Percentiles rank a stretch among this genome's conserved stretches.
phyloP scores from a whole-genome alignment of 2,797 vertebrate genomes.

The Ambastaia sidthimunki region DNA sequence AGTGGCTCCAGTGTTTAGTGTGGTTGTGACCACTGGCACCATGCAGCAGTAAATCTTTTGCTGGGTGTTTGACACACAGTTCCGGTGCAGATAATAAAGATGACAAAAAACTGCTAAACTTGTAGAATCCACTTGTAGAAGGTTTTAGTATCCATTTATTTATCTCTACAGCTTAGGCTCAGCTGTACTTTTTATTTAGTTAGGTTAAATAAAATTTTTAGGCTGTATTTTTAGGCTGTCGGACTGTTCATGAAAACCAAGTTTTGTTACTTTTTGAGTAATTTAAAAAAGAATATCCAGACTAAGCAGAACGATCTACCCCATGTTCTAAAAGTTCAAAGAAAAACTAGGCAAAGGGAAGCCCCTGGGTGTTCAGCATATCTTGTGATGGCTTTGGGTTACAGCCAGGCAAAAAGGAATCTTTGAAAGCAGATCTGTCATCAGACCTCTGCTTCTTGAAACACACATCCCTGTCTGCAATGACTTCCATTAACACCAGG shows the following conservation, averaged over 20 bases:
- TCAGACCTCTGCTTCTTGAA: constrained; percentile 43
- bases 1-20: constrained; percentile 55
- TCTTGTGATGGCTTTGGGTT: constrained; percentile 74
- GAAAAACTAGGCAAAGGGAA: constrained; percentile 44
- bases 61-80: constrained; percentile 74
- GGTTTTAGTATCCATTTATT: background rate
- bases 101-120: constrained; percentile 25
- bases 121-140: background rate
- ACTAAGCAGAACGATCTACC: background rate
- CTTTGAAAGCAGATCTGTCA: constrained; percentile 76
- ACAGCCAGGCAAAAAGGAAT: constrained; percentile 65
- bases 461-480: constrained; percentile 74
- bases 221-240: background rate
- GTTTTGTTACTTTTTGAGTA: background rate
- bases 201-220: no score
- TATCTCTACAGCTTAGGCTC: background rate
- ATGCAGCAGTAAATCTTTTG: constrained; percentile 73
- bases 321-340: constrained; percentile 26
- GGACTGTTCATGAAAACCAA: background rate
- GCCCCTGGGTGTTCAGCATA: constrained; percentile 70
- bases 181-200: background rate
- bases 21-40: constrained; percentile 64
- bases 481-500: constrained; percentile 67
- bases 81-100: constrained; percentile 58
- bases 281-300: background rate